Conservation (phyloP, 2,888 invertebrate genomes). For the Prostheceraeus crozeri region DNA sequence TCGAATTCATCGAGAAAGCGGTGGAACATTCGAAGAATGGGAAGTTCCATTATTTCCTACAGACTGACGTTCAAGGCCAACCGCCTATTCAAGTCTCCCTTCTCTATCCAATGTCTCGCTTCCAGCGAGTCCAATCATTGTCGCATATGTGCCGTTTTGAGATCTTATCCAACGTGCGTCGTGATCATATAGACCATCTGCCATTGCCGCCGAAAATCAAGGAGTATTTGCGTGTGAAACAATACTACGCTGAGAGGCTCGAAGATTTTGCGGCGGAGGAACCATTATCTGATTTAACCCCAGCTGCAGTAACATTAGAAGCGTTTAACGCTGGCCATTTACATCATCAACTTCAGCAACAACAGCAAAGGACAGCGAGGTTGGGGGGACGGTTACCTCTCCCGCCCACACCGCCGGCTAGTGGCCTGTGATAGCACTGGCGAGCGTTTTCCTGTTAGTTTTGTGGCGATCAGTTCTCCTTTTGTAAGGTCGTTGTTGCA, state of each 20-base stretch:
- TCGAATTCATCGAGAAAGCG: constrained; percentile 69
- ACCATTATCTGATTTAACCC: no score
- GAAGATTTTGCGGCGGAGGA: no score
- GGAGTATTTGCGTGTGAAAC: constrained; percentile 56
- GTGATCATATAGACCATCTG: constrained; percentile 66
- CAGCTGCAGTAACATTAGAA: no score
- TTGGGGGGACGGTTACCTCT: no score
- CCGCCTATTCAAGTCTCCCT: constrained; percentile 69
- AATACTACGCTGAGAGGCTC: constrained; percentile 48
- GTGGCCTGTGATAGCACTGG: no score
- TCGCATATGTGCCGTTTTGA: constrained; percentile 70
- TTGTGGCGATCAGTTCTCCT: no score
- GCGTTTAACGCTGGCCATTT: no score
- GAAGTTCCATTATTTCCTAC: constrained; percentile 66
- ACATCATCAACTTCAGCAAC: no score
- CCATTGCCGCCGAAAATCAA: constrained; percentile 62
- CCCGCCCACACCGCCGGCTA: no score
- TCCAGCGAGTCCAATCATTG: constrained; percentile 65
- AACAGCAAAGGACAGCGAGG: no score
- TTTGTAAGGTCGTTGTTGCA: no score
- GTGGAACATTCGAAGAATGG: constrained; percentile 66
- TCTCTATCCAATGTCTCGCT: constrained; percentile 68
- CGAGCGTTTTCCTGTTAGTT: no score
- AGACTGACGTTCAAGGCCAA: constrained; percentile 64
- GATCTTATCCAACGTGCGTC: constrained; percentile 65